Conservation (phyloP, 2,113 vertebrate genomes). For the Clinocottus analis region DNA sequence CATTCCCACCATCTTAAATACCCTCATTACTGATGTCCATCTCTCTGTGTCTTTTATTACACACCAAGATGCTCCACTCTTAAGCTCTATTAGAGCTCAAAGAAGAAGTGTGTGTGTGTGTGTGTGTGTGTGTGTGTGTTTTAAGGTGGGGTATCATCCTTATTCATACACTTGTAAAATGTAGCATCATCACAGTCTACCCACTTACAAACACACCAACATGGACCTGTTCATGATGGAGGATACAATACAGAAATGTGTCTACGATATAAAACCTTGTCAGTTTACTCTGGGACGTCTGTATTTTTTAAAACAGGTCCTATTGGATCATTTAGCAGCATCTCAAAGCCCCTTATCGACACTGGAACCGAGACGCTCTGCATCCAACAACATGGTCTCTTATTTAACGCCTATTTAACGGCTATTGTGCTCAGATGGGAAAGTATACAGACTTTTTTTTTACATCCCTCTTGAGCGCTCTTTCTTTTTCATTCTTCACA, state of each 20-base stretch:
- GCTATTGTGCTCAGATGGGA: neutral
- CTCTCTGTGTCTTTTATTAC: conserved; percentile 38
- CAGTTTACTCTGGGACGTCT: neutral
- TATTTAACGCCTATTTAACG: too few relatives aligned
- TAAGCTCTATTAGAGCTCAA: conserved; percentile 22
- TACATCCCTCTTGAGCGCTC: neutral
- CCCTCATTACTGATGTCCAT: conserved; percentile 39
- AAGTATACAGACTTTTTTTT: neutral
- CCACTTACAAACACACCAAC: too few relatives aligned
- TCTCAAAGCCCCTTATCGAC: neutral
- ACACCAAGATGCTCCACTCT: neutral
- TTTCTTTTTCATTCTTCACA: neutral
- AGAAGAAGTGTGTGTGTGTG: conserved; percentile 37
- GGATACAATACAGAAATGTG: neutral
- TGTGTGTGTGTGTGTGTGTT: neutral
- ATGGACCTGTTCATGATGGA: neutral
- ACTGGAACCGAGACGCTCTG: too few relatives aligned
- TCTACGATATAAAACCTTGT: neutral
- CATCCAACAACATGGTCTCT: neutral
- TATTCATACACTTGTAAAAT: conserved; percentile 16
- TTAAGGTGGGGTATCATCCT: neutral
- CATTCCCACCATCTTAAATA: conserved; percentile 37
- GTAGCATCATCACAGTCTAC: conserved; percentile 5
- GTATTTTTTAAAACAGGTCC: neutral
- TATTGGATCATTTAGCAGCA: neutral